Base-by-base conservation (phyloP, 2,797 vertebrate species). In the Lacerta agilis region DNA sequence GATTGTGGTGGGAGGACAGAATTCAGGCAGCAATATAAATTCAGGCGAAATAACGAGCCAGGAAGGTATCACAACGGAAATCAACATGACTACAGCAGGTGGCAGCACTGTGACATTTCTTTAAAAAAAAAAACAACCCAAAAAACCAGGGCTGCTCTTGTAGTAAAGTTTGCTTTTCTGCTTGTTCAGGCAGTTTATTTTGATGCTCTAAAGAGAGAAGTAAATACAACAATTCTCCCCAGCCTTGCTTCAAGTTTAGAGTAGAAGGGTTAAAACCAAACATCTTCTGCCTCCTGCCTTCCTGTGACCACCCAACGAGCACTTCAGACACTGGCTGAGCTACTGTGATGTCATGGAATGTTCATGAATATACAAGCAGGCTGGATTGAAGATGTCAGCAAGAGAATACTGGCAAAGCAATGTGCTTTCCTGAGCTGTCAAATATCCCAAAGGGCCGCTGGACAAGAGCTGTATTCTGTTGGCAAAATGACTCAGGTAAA, bases 41-140 rank as follows among this genome's bases (percentile, higher is more conserved):
- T 25, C 61, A 15, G 4, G 73, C 43, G n/a, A 58, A 20, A 18
- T 3, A 79, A 90, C 45, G 58, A 64, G 36, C 33, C 7, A 10
- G 41, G 20, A 69, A 78, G 64, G 10, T n/a, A 58, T 27, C 45
- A 78, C 75, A 77, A 71, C 82, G 86, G 71, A 38, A 4, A 58
- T 77, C 80, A 85, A 82, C 73, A 85, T 67, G 61, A 25, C 55
- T 82, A 38, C 92, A 93, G 93, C 90, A 95, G 92, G 91, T 94
- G 94, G 94, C 93, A 95, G 93, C 90, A 95, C 2, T 1, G 71
- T 69, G 69, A 79, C 78, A 55, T 55, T 55, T 3, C 33, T 33
- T 33, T n/a, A n/a, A n/a, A n/a, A n/a, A n/a, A n/a, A n/a, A n/a
- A n/a, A n/a, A n/a, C n/a, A n/a, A n/a, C n/a, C n/a, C n/a, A n/a